Base-by-base conservation (phyloP, 1,140 invertebrate species). In the Drosophila sulfurigaster region DNA sequence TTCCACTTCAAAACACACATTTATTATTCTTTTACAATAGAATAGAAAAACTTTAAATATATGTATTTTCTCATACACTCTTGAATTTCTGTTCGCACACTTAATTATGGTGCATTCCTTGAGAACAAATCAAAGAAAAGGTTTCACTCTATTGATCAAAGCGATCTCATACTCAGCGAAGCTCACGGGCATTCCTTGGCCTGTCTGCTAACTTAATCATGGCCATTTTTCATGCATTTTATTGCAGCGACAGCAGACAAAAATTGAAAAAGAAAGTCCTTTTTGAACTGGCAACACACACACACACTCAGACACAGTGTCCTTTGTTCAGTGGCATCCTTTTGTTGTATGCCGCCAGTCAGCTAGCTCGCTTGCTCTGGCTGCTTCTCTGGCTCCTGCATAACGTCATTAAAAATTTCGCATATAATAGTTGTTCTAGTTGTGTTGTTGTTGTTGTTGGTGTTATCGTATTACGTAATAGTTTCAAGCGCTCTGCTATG, bases 381-480 rank as follows among this genome's bases (percentile, higher is more conserved):
- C 48, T 41, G 13, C n/a, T 28, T 7, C 13, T 45, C 38, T 30
- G 35, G n/a, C 32, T 65, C 6, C 54, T 64, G 15, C 64, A 64
- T 64, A 57, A 35, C 16, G 52, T 80, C 82, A 80, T 87, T 88
- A 87, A 75, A 82, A 82, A 82, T 87, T 66, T 88, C 52, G 72
- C 63, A 87, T 70, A 82, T 82, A 79, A 87, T 87, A 78, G 57
- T 49, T 60, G 11, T 63, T 52, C 54, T 70, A 57, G n/a, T 52
- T 54, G 54, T 64, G 11, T 58, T 48, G 54, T 69, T 62, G n/a
- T 49, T 59, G 54, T 38, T 67, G 49, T 56, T 65, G 65, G 62
- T 82, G 64, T 87, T 82, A 87, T 80, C 79, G 83, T 67, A 78
- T 88, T 88, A 88, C 72, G 77, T 87, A 80, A 88, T 82, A 87